phyloP scores from a whole-genome alignment of 2,888 invertebrate genomes.

The Drosophila eohydei region DNA sequence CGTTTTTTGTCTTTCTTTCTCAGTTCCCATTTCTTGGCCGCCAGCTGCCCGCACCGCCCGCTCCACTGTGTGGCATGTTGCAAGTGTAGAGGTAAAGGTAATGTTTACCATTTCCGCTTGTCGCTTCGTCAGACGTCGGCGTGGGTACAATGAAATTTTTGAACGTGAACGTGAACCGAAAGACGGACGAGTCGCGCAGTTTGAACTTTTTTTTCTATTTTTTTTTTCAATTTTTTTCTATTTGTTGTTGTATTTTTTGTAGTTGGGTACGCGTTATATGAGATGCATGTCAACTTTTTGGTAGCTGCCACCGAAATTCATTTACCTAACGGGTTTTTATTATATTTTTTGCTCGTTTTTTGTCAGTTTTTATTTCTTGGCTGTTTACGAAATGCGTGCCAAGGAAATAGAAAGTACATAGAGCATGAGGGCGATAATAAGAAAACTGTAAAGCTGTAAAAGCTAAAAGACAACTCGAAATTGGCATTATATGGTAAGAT shows the following conservation, averaged over 20 bases:
- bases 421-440: slow-evolving; percentile 46
- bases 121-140: slow-evolving; percentile 71
- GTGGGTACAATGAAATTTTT: slow-evolving; percentile 79
- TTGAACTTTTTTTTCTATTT: slow-evolving; percentile 22
- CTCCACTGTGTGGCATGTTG: slow-evolving; percentile 46
- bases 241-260: slow-evolving; percentile 4
- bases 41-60: neutral
- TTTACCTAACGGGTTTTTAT: slow-evolving; percentile 67
- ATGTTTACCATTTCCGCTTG: slow-evolving; percentile 80
- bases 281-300: slow-evolving; percentile 78
- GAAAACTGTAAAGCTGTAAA: slow-evolving; percentile 26
- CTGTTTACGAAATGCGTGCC: slow-evolving; percentile 51
- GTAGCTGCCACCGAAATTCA: slow-evolving; percentile 67
- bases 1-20: slow-evolving; percentile 52
- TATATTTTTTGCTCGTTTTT: slow-evolving; percentile 38
- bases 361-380: neutral
- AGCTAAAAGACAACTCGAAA: slow-evolving; percentile 22
- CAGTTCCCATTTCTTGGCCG: slow-evolving; percentile 67
- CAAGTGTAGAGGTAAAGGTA: slow-evolving; percentile 74
- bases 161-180: slow-evolving; percentile 68
- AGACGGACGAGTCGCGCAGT: slow-evolving; percentile 48
- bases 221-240: neutral
- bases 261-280: slow-evolving; percentile 71
- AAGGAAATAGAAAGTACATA: slow-evolving; percentile 67
- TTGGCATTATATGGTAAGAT: slow-evolving; percentile 18